Base-by-base conservation (phyloP, 1,140 invertebrate genomes). In the Penaeus indicus region DNA sequence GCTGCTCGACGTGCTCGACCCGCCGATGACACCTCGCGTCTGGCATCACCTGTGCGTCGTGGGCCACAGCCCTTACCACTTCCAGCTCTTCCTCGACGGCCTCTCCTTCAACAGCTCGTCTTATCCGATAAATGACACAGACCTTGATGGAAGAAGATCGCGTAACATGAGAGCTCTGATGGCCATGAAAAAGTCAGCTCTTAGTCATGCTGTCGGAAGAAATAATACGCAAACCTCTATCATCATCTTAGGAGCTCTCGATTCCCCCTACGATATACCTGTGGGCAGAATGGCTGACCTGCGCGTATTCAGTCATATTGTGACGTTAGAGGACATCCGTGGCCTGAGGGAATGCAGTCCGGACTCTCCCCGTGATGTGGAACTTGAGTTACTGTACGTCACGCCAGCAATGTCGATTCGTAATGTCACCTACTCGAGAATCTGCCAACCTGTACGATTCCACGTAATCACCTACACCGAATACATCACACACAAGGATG, bases 41-140 rank as follows among this genome's bases (percentile, higher is more conserved):
- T 87, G 85, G 85, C 85, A 87, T 42, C 85, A 82, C 42, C 25
- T 87, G 8, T 87, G 85, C 61, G 38, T 87, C 47, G n/a, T 81
- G 60, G 63, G 85, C 0, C 79, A 80, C 25, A 38, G 27, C 18
- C n/a, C 22, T 8, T 10, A 3, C 78, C 22, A 21, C 1, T 16
- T 87, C 62, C 16, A 81, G 4, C 62, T 87, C 13, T 19, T 87
- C 21, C 78, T 87, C 38, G 78, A 81, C 21, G 85, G 85, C 22
- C 78, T 63, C 1, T 27, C 78, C 78, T 78, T 81, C 79, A 11
- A 13, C 27, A 32, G 85, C 38, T 22, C 38, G 18, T 54, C 38
- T 10, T 87, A 87, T 64, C 63, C 85, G 10, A 64, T 27, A 25
- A 87, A 72, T 27, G 78, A 81, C 78, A 27, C 38, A 0, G 13